Evolutionary conservation across 2,797 vertebrate species (phyloP).

Genomic region (Crypturellus tataupa): DNA sequence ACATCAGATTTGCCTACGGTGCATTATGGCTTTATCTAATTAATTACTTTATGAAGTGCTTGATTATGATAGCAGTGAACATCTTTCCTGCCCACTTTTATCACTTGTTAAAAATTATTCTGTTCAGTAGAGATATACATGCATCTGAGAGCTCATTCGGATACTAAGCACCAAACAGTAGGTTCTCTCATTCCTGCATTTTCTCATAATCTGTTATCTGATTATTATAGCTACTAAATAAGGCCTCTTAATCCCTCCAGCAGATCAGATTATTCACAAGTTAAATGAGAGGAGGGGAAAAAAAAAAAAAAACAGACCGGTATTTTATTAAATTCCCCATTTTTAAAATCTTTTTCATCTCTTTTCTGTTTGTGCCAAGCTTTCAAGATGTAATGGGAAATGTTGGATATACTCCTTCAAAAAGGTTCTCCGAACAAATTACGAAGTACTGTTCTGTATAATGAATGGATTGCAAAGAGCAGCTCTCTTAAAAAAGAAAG

Average conservation of each 20-base stretch:
- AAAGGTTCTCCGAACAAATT: slow-evolving; percentile 49
- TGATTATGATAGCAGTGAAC: slow-evolving; percentile 34
- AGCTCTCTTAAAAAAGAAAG: slow-evolving; percentile 5
- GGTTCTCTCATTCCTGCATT: background rate
- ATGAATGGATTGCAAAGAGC: background rate
- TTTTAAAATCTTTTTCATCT: slow-evolving; percentile 40
- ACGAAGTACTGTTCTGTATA: background rate
- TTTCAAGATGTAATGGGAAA: slow-evolving; percentile 36
- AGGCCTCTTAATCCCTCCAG: slow-evolving; percentile 4
- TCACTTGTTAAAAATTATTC: slow-evolving; percentile 6
- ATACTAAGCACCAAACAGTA: background rate
- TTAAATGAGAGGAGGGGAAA: background rate
- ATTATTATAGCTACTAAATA: background rate
- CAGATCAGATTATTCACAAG: slow-evolving; percentile 1
- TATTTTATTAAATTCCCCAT: slow-evolving; percentile 23
- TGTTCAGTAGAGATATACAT: slow-evolving; percentile 13
- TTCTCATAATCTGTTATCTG: slow-evolving; percentile 21
- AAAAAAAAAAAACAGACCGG: background rate
- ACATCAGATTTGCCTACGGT: background rate
- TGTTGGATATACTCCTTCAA: slow-evolving; percentile 26
- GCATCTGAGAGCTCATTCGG: background rate
- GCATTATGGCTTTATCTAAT: slow-evolving; percentile 35
- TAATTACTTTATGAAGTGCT: slow-evolving; percentile 40
- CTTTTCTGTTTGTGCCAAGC: background rate
- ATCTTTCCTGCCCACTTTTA: slow-evolving; percentile 34